Evolutionary conservation across 2,888 invertebrate genomes (phyloP).

Genomic region (Salticus scenicus): DNA sequence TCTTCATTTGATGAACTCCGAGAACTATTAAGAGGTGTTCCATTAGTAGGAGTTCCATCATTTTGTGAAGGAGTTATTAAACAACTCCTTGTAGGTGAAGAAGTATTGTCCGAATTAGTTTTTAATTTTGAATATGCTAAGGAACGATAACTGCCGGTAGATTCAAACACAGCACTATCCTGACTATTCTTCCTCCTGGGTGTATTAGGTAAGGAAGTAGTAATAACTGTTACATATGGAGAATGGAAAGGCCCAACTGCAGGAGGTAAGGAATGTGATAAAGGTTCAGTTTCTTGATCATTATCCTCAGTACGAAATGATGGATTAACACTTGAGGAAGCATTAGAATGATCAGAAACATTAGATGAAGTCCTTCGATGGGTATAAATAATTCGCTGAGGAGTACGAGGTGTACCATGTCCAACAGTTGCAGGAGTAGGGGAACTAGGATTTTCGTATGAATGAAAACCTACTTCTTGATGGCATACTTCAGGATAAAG

Average conservation of each 20-base stretch:
- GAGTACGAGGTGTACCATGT: conserved; percentile 66
- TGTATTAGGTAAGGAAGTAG: conserved; percentile 49
- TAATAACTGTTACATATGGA: conserved; percentile 44
- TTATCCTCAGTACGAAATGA: conserved; percentile 81
- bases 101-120: conserved; percentile 21
- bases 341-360: conserved; percentile 80
- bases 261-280: conserved; percentile 69
- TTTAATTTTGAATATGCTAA: conserved; percentile 46
- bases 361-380: conserved; percentile 88
- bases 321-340: conserved; percentile 79
- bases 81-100: conserved; percentile 31
- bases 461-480: conserved; percentile 72
- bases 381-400: conserved; percentile 73
- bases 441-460: conserved; percentile 71
- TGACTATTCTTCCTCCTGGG: conserved; percentile 55
- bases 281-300: conserved; percentile 75
- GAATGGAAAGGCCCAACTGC: conserved; percentile 70
- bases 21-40: conserved; percentile 25
- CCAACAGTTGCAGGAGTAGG: conserved; percentile 72
- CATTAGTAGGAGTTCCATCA: conserved; percentile 50
- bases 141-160: conserved; percentile 37
- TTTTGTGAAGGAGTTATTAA: conserved; percentile 17
- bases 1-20: conserved; percentile 41
- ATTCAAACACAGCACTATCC: conserved; percentile 48
- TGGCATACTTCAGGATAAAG: conserved; percentile 73